These are phyloP conservation scores for Erythrocercus mccallii DNA, from an alignment of 2,113 vertebrate species.

Conservation along the genomic window DNA sequence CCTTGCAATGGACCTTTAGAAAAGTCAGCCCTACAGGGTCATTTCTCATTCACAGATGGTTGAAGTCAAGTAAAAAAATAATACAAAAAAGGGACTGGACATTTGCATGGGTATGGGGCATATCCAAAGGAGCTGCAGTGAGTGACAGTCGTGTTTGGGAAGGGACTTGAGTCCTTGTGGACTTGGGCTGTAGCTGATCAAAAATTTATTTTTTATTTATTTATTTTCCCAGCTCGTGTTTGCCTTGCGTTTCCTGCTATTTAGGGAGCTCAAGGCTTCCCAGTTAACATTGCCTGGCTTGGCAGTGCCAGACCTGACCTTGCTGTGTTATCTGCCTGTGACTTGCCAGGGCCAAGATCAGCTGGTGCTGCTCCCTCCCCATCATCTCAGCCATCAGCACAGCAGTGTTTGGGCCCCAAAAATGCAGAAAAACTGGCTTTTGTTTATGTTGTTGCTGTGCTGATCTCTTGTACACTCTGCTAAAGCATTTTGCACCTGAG, in stretches of 20 bases:
- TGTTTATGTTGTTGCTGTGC: not conserved
- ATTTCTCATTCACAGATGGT: not conserved
- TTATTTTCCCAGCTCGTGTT: not conserved
- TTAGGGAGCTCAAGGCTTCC: not conserved
- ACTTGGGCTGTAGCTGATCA: not conserved
- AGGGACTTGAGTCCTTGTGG: not conserved
- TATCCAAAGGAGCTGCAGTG: not conserved
- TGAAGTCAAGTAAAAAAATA: not conserved
- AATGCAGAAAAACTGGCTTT: not conserved
- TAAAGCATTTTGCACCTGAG: not conserved
- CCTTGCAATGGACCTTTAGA: not conserved
- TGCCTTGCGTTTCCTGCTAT: not conserved
- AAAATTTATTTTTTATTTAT: not conserved
- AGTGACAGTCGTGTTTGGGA: not conserved
- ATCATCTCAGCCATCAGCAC: not conserved
- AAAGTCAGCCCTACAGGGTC: rapidly evolving
- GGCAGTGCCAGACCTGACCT: not conserved
- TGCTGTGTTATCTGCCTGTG: not conserved
- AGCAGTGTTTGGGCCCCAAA: not conserved
- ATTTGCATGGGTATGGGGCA: not conserved
- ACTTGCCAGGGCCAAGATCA: rapidly evolving
- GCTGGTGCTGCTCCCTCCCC: not conserved
- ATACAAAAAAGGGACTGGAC: not conserved
- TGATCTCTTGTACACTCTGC: rapidly evolving
- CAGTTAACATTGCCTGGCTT: not conserved